Evolutionary conservation across 2,888 invertebrate genomes (phyloP).

Genomic region (Sycophila texana): DNA sequence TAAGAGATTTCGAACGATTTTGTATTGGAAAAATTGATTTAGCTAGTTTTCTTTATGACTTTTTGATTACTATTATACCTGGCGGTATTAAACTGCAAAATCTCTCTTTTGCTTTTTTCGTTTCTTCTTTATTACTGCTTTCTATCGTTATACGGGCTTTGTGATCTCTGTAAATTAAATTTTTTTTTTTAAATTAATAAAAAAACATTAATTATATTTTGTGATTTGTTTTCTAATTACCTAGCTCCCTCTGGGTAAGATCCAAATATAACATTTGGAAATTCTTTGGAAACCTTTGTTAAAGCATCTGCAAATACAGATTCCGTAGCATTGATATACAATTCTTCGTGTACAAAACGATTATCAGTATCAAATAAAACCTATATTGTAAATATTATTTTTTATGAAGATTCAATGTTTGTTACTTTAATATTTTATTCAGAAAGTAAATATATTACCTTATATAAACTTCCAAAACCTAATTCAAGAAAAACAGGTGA

Average conservation of each 20-base stretch:
- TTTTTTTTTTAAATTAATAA: neutral
- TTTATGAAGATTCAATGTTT: neutral
- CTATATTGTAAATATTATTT: constrained; percentile 56
- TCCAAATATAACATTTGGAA: constrained; percentile 77
- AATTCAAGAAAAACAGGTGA: constrained; percentile 79
- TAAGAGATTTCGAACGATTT: neutral
- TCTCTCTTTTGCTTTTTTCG: constrained; percentile 72
- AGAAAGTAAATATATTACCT: constrained; percentile 62
- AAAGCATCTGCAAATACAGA: constrained; percentile 75
- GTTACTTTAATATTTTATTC: constrained; percentile 4
- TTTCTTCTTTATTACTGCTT: constrained; percentile 71
- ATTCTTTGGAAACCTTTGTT: constrained; percentile 74
- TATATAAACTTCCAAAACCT: constrained; percentile 72
- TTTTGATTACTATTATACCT: constrained; percentile 62
- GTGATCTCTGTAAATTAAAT: constrained; percentile 71
- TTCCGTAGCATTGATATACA: constrained; percentile 76
- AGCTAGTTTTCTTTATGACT: constrained; percentile 17
- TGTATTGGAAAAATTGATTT: neutral
- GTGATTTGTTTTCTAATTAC: constrained; percentile 67
- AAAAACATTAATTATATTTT: neutral
- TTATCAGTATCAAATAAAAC: constrained; percentile 72
- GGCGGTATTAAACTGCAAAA: constrained; percentile 70
- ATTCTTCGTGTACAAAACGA: constrained; percentile 73
- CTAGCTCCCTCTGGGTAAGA: constrained; percentile 75
- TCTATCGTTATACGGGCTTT: constrained; percentile 78